phyloP scores from a whole-genome alignment of 2,888 invertebrate species.

The Ennomos quercinarius region DNA sequence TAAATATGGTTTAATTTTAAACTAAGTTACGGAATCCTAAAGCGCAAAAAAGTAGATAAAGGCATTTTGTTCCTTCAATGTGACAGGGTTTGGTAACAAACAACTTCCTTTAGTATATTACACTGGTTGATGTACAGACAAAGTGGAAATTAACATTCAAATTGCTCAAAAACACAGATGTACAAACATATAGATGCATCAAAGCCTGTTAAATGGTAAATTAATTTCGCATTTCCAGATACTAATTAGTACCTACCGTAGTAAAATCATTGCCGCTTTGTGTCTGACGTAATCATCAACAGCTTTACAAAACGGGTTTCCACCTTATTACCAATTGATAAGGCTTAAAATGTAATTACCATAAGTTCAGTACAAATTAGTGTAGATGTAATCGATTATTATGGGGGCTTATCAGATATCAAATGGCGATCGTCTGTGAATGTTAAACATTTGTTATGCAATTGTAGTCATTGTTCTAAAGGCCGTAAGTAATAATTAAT shows the following conservation, averaged over 20 bases:
- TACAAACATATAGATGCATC: conserved; percentile 24
- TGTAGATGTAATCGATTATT: conserved; percentile 20
- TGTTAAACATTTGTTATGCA: conserved; percentile 14
- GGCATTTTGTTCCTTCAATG: not conserved
- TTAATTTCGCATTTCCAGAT: conserved; percentile 34
- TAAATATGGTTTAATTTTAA: no score
- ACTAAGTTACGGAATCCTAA: conserved; percentile 7
- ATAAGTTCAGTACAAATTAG: conserved; percentile 1
- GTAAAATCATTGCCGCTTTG: conserved; percentile 24
- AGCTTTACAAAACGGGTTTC: not conserved
- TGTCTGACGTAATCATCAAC: conserved; percentile 13
- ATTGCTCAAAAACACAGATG: conserved; percentile 5
- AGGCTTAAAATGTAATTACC: conserved; percentile 13
- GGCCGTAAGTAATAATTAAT: no score
- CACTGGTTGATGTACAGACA: conserved; percentile 34
- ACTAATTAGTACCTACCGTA: conserved; percentile 26
- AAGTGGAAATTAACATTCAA: conserved; percentile 24
- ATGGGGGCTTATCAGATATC: conserved; percentile 8
- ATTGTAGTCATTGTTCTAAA: conserved; percentile 3
- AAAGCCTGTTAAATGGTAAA: conserved; percentile 31
- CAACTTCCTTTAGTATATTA: conserved; percentile 47
- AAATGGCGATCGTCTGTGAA: conserved; percentile 8
- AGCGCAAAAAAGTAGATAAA: not conserved
- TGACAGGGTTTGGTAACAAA: conserved; percentile 25
- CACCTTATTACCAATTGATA: conserved; percentile 14